Base-by-base conservation (phyloP, 1,140 invertebrate genomes). In the Saccostrea echinata region DNA sequence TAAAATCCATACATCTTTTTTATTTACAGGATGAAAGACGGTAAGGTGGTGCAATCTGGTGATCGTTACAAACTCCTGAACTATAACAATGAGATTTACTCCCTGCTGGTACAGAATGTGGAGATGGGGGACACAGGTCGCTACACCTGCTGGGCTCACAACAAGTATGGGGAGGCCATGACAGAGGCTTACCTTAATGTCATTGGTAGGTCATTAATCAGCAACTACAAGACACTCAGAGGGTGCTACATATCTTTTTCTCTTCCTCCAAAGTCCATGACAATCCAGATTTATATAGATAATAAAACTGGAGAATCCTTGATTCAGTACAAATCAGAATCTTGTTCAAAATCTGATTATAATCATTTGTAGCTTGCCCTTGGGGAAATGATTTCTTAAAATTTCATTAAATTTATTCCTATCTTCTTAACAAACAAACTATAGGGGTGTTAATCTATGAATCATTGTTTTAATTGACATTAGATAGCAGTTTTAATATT, bases 31-130 rank as follows among this genome's bases (percentile, higher is more conserved):
- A 97, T 96, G 57, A 97, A 98, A 93, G 97, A 98, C 89, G 97
- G 97, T 0, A 96, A 97, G 93, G 96, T 98, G 91, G 96, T 99
- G 24, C 96, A 97, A 90, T 96, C 97, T 16, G 97, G 97, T 87
- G 97, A 97, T 3, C 96, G 97, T 90, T 97, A 97, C 91, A 98
- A 98, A 95, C 97, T 98, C 91, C 95, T 99, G 3, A 98, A 98
- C 95, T 98, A 98, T 90, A 98, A 99, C 93, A 98, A 98, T 88
- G 98, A 99, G 94, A 96, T 96, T 1, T 97, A 98, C 93, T 97
- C 97, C 0, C 95, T 99, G 16, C 97, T 97, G 68, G 97, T 99
- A 61, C 96, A 96, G 6, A 96, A 97, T 1, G 96, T 94, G 0
- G 91, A 92, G 6, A 96, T 97, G 1, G 95, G 96, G 27, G 96